These are phyloP conservation scores for Sipha flava DNA, from an alignment of 1,140 invertebrate species.

Conservation along the genomic window DNA sequence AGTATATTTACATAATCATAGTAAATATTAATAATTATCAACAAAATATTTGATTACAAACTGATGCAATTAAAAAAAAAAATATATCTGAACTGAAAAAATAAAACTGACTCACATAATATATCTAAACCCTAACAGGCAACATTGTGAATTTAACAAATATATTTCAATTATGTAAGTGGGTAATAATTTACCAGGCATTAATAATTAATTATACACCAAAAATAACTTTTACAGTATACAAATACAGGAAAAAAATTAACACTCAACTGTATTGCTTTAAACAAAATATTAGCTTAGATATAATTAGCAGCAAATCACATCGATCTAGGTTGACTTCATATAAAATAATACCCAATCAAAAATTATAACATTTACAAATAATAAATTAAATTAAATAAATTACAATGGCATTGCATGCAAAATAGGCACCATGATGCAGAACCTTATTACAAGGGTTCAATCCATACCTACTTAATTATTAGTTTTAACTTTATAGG, in stretches of 20 bases:
- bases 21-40: neutral
- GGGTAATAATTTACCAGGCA: neutral
- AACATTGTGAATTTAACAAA: neutral
- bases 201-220: neutral
- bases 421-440: neutral
- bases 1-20: neutral
- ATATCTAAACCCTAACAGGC: neutral
- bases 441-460: neutral
- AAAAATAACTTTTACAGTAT: neutral
- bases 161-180: neutral
- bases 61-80: neutral
- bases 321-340: neutral
- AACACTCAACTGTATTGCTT: neutral
- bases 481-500: neutral
- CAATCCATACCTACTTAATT: neutral
- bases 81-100: neutral
- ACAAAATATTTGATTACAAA: neutral
- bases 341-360: neutral
- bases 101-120: neutral
- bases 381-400: neutral
- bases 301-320: neutral
- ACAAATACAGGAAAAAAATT: neutral
- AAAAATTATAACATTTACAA: constrained; percentile 2
- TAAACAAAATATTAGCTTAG: neutral
- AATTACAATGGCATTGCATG: neutral